Base-by-base conservation (phyloP, 2,113 vertebrate genomes). In the Damaliscus lunatus region DNA sequence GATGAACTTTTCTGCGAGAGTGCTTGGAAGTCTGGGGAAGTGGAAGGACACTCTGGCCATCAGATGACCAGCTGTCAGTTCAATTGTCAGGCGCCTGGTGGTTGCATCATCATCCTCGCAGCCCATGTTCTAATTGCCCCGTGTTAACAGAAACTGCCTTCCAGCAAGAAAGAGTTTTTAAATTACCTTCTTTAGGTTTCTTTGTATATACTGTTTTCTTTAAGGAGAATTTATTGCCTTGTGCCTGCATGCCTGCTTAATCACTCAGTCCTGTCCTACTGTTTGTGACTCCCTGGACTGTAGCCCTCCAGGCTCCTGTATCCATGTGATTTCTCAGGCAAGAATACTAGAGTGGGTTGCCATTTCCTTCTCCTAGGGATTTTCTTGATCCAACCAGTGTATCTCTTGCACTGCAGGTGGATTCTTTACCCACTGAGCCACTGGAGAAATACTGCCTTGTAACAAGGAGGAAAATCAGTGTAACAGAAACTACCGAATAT, bases 61-160 rank as follows among this genome's bases (percentile, higher is more conserved):
- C 53, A 21, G 25, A 23, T 31, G 23, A 1, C 52, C 43, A 17
- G 13, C 2, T 3, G 46, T 46, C 46, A 36, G 1, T 14, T 81
- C 90, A 6, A 27, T 8, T 0, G 27, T 9, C 16, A 17, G 2
- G 4, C 5, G 10, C 19, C 25, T 53, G n/a, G 46, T 2, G 1
- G 27, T 55, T 5, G 14, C 13, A 6, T 1, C 36, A 4, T 77
- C 16, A 0, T 2, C 16, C 57, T 64, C 13, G 0, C 1, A 77
- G n/a, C 0, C 29, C n/a, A 3, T 2, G 40, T 53, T 59, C 48
- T 83, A 17, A 80, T 5, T 40, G 46, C 53, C 25, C 27, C 3
- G 0, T 12, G 27, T 40, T 87, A 90, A 77, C 5, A 29, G 8
- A 29, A n/a, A 17, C 2, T 40, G 14, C 48, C 29, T 74, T 53